phyloP scores from a whole-genome alignment of 2,888 invertebrate genomes.

The Orthosia cruda region DNA sequence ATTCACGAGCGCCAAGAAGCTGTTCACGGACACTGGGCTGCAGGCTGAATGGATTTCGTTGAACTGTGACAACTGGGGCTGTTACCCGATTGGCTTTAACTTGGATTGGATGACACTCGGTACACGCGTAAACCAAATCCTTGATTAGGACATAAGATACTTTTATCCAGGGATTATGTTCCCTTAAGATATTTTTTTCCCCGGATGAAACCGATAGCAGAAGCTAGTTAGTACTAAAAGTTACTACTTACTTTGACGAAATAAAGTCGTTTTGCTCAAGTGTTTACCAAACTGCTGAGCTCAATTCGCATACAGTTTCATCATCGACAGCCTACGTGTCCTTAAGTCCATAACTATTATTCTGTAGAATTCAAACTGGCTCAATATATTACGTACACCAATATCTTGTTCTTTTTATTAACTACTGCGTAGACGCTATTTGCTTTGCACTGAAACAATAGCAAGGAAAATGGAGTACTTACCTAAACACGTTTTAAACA shows the following conservation, averaged over 20 bases:
- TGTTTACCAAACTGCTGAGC: not conserved
- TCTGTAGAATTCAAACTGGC: not conserved
- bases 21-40: no score
- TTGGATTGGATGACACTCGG: no score
- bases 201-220: no score
- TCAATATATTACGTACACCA: not conserved
- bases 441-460: constrained; percentile 24
- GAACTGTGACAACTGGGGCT: no score
- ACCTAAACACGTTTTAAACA: not conserved
- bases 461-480: constrained; percentile 21
- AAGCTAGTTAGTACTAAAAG: no score
- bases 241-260: not conserved
- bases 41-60: no score
- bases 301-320: not conserved
- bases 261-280: not conserved
- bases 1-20: no score
- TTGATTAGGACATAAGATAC: no score
- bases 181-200: no score
- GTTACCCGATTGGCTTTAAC: no score
- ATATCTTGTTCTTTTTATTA: not conserved
- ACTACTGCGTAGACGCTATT: not conserved
- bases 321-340: not conserved
- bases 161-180: no score
- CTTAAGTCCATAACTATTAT: not conserved
- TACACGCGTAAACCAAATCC: no score